Evolutionary conservation across 2,797 vertebrate genomes (phyloP).

Genomic region (Thripadectes ignobilis): DNA sequence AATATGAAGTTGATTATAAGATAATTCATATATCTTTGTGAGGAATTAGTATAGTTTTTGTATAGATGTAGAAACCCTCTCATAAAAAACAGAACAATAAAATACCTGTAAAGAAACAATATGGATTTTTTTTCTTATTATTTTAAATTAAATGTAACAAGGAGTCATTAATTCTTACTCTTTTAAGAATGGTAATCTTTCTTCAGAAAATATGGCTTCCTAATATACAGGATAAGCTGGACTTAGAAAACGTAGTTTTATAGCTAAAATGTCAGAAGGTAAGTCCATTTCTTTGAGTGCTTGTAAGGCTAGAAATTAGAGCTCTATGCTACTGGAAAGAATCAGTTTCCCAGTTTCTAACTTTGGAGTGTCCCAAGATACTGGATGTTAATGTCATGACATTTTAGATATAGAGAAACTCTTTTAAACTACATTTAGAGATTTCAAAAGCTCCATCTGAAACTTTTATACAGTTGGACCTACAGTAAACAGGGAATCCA

Average conservation of each 20-base stretch:
- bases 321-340: conserved; percentile 27
- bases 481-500: conserved; percentile 14
- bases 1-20: background rate
- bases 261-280: conserved; percentile 31
- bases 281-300: conserved; percentile 15
- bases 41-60: background rate
- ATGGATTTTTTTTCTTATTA: background rate
- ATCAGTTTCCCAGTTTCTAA: conserved; percentile 58
- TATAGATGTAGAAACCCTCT: background rate
- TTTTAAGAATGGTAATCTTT: background rate
- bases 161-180: background rate
- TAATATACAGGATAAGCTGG: background rate
- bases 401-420: conserved; percentile 65
- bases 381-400: conserved; percentile 67
- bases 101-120: background rate
- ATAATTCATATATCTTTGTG: background rate
- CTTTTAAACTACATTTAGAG: conserved; percentile 60
- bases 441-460: conserved; percentile 51
- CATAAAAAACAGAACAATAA: background rate
- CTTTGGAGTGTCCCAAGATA: conserved; percentile 52
- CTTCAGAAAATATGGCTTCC: background rate
- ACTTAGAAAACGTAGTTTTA: conserved; percentile 4
- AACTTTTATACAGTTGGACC: conserved; percentile 9
- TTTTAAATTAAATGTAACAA: background rate
- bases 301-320: conserved; percentile 20